These are phyloP conservation scores for Paedocypris micromegethes DNA, from an alignment of 2,797 vertebrate genomes.

Conservation along the genomic window DNA sequence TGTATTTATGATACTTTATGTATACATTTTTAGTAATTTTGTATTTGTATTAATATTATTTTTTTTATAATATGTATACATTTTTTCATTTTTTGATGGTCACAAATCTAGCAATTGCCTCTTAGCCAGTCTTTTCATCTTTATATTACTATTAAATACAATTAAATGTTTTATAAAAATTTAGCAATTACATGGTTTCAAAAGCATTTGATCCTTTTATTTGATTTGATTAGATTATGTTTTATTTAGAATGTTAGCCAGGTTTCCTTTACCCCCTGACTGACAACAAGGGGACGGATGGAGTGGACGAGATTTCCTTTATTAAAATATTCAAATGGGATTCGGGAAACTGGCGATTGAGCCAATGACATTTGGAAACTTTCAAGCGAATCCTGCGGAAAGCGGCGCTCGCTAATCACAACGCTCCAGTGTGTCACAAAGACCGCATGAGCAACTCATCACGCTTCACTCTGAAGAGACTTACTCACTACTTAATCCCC, in stretches of 20 bases:
- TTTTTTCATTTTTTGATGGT: too few species aligned
- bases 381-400: slow-evolving; percentile 58
- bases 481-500: slow-evolving; percentile 48
- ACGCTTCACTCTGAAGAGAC: slow-evolving; percentile 73
- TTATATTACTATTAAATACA: too few species aligned
- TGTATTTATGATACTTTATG: too few species aligned
- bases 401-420: slow-evolving; percentile 64
- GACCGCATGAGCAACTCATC: slow-evolving; percentile 54
- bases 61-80: too few species aligned
- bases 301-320: slow-evolving; percentile 17
- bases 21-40: too few species aligned
- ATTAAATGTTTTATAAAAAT: too few species aligned
- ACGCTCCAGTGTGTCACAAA: slow-evolving; percentile 65
- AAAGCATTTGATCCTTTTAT: too few species aligned
- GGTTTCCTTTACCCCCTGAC: slow-evolving; percentile 64
- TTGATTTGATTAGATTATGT: too few species aligned
- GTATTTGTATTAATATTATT: too few species aligned
- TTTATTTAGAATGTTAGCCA: slow-evolving; percentile 16
- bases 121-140: too few species aligned
- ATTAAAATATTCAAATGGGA: slow-evolving; percentile 19
- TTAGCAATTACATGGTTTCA: too few species aligned
- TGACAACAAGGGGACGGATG: slow-evolving; percentile 60
- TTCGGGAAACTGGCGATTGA: slow-evolving; percentile 64
- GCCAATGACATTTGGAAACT: slow-evolving; percentile 61
- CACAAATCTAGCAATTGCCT: too few species aligned